phyloP scores from a whole-genome alignment of 1,140 invertebrate species.

The Sesamia nonagrioides region DNA sequence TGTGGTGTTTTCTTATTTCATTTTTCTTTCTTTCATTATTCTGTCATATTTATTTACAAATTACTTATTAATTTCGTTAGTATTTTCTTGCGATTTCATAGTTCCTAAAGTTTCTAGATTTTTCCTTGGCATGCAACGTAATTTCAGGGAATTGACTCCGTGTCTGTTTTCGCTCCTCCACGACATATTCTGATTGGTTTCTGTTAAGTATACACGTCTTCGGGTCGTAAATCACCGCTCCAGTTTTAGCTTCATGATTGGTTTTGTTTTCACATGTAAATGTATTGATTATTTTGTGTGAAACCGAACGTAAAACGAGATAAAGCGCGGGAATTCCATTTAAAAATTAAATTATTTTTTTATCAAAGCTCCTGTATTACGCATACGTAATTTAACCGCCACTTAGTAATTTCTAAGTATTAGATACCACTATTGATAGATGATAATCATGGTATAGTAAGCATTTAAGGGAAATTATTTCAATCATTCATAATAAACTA shows the following conservation, averaged over 20 bases:
- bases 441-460: background rate
- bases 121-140: background rate
- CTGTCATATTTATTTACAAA: background rate
- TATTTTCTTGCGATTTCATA: background rate
- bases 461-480: background rate
- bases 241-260: constrained; percentile 13
- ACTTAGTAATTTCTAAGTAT: background rate
- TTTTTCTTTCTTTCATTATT: background rate
- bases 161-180: constrained; percentile 29
- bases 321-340: background rate
- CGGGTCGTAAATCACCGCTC: constrained; percentile 10
- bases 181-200: constrained; percentile 27
- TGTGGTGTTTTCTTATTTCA: constrained; percentile 13
- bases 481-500: background rate
- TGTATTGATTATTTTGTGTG: constrained; percentile 22
- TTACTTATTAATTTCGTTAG: background rate
- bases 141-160: background rate
- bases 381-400: background rate
- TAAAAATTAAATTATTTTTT: background rate
- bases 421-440: background rate
- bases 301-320: constrained; percentile 9
- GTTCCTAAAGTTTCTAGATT: background rate
- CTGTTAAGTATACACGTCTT: constrained; percentile 3
- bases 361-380: background rate
- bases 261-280: constrained; percentile 17